Conservation (phyloP, 2,113 vertebrate genomes). For the Scophthalmus maximus region DNA sequence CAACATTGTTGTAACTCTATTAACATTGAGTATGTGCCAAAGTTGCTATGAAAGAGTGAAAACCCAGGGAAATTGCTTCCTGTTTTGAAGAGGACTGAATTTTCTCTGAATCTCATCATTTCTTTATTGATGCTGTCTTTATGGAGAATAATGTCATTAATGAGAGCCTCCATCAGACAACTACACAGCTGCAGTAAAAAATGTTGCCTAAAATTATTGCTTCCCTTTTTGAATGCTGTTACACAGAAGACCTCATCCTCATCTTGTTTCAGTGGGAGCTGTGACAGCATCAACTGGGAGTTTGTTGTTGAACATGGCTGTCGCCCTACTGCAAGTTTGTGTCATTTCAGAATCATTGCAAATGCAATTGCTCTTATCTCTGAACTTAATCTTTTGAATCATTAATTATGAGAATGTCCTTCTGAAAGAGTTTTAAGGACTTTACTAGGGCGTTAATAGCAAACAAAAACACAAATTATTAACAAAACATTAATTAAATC, state of each 20-base stretch:
- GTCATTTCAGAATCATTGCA: slow-evolving; percentile 8
- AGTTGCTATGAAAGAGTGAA: slow-evolving; percentile 40
- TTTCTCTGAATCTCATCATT: slow-evolving; percentile 44
- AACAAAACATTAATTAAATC: no score
- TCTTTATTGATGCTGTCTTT: slow-evolving; percentile 41
- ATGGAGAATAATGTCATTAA: slow-evolving; percentile 36
- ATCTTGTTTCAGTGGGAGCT: slow-evolving; percentile 7
- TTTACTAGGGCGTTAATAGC: no score
- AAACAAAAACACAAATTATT: no score
- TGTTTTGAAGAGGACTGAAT: slow-evolving; percentile 56
- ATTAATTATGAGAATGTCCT: no score
- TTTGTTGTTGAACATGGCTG: not conserved
- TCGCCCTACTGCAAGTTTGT: not conserved
- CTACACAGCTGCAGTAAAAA: slow-evolving; percentile 68
- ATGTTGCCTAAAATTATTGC: slow-evolving; percentile 52
- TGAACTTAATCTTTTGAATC: no score
- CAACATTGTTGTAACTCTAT: slow-evolving; percentile 9
- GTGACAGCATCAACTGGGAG: slow-evolving; percentile 42
- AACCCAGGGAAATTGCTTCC: slow-evolving; percentile 74
- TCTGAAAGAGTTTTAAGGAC: no score
- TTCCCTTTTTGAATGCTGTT: slow-evolving; percentile 32
- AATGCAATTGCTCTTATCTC: not conserved
- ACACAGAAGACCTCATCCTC: slow-evolving; percentile 31
- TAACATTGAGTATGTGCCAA: slow-evolving; percentile 34
- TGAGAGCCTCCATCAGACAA: slow-evolving; percentile 53